Percentiles rank a stretch among this genome's conserved stretches.
phyloP scores from a whole-genome alignment of 2,888 invertebrate species.

The Laspeyria flexula region DNA sequence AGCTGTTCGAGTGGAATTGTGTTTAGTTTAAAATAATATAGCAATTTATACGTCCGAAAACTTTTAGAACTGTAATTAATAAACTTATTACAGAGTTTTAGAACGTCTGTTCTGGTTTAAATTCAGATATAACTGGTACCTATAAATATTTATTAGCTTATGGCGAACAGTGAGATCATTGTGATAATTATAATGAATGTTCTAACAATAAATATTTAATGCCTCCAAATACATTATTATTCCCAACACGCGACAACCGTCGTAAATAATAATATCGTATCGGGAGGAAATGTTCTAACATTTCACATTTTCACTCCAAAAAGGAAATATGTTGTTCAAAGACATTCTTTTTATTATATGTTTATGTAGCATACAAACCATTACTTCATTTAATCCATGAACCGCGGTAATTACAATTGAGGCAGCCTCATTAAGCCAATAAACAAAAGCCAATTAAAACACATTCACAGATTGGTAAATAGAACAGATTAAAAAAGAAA shows the following conservation, averaged over 20 bases:
- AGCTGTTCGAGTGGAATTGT: conserved; percentile 6
- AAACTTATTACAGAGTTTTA: neutral
- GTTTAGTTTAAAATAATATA: neutral
- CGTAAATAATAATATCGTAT: conserved; percentile 45
- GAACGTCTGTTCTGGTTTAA: neutral
- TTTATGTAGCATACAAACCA: neutral
- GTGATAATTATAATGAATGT: conserved; percentile 9
- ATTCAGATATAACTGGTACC: neutral
- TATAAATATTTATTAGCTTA: conserved; percentile 1
- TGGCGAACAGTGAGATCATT: neutral
- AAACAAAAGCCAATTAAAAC: conserved; percentile 8
- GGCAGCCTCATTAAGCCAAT: conserved; percentile 6
- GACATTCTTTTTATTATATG: neutral
- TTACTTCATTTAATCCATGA: conserved; percentile 1
- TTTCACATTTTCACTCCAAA: conserved; percentile 14
- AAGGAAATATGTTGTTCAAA: neutral
- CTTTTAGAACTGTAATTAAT: neutral
- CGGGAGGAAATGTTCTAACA: conserved; percentile 33
- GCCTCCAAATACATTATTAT: conserved; percentile 36
- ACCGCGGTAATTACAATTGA: conserved; percentile 4
- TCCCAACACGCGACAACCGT: conserved; percentile 35
- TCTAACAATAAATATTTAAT: conserved; percentile 11
- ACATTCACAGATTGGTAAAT: neutral
- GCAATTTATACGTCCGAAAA: neutral
- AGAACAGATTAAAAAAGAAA: neutral